Percentiles rank a stretch among this genome's conserved stretches.
Evolutionary conservation across 2,797 vertebrate genomes (phyloP).

Genomic region (Heteromormyrus szaboi): DNA sequence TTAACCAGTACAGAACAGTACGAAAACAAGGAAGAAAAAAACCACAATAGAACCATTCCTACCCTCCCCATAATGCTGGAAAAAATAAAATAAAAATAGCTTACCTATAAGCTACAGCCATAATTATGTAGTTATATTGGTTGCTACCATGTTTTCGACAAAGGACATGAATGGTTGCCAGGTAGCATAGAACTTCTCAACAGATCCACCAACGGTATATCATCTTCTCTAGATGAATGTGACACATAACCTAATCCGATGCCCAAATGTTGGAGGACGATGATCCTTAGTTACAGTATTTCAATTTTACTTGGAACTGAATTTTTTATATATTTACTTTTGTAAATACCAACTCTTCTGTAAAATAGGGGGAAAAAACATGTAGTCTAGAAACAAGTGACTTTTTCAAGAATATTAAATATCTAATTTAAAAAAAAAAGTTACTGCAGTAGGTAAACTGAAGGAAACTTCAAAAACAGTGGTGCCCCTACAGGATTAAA

Average conservation of each 20-base stretch:
- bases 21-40: neutral
- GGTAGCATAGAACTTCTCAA: neutral
- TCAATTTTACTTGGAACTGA: constrained; percentile 59
- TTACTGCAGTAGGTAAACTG: neutral
- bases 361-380: neutral
- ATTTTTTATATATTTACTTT: constrained; percentile 55
- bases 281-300: neutral
- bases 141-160: neutral
- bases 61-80: neutral
- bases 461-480: neutral
- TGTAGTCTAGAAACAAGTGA: neutral
- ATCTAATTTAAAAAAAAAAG: neutral
- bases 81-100: neutral
- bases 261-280: neutral
- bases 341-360: neutral
- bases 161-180: neutral
- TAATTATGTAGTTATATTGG: neutral
- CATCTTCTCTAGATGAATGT: neutral
- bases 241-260: neutral
- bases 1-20: neutral
- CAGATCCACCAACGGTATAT: neutral
- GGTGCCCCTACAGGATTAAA: constrained; percentile 4
- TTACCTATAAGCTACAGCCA: neutral
- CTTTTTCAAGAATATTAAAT: neutral
- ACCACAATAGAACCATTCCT: neutral